A percentile compares a stretch with the other conserved stretches of the same genome.
phyloP scores from a whole-genome alignment of 2,113 vertebrate genomes.

The Gymnocephalus cernua region DNA sequence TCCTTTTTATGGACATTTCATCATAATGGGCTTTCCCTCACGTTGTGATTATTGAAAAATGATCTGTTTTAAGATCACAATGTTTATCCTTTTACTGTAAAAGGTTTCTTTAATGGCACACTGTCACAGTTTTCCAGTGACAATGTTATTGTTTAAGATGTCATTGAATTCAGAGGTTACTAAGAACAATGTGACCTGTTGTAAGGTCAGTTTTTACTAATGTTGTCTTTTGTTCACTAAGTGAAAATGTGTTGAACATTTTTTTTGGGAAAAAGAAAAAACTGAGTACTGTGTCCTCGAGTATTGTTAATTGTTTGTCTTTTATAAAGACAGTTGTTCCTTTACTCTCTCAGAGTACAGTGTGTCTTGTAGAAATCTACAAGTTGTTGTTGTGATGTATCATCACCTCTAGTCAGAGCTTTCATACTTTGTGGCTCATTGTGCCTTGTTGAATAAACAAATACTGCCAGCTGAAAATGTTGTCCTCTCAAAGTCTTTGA shows the following conservation, averaged over 20 bases:
- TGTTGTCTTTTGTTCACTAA: neutral
- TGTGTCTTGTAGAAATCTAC: slow-evolving; percentile 49
- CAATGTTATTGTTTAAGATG: neutral
- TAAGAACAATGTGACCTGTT: slow-evolving; percentile 27
- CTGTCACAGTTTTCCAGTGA: neutral
- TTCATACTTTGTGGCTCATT: neutral
- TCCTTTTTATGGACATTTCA: neutral
- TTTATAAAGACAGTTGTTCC: slow-evolving; percentile 52
- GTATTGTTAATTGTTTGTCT: slow-evolving; percentile 11
- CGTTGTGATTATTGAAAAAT: too few relatives aligned
- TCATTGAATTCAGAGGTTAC: neutral
- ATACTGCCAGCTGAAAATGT: neutral
- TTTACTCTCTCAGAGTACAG: slow-evolving; percentile 33
- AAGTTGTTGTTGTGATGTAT: slow-evolving; percentile 51
- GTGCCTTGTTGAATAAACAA: slow-evolving; percentile 3
- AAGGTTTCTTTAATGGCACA: slow-evolving; percentile 9
- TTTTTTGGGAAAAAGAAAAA: too few relatives aligned
- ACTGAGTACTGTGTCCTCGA: slow-evolving; percentile 5
- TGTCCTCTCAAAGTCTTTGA: neutral
- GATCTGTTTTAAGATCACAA: neutral
- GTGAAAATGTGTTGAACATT: neutral
- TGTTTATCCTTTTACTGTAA: neutral
- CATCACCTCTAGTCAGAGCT: slow-evolving; percentile 31
- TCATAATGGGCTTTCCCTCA: too few relatives aligned
- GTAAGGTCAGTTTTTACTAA: neutral